Evolutionary conservation across 2,113 vertebrate species (phyloP), one percentile per base, ranked within the genome.

Genomic region (Petroica traversi): DNA sequence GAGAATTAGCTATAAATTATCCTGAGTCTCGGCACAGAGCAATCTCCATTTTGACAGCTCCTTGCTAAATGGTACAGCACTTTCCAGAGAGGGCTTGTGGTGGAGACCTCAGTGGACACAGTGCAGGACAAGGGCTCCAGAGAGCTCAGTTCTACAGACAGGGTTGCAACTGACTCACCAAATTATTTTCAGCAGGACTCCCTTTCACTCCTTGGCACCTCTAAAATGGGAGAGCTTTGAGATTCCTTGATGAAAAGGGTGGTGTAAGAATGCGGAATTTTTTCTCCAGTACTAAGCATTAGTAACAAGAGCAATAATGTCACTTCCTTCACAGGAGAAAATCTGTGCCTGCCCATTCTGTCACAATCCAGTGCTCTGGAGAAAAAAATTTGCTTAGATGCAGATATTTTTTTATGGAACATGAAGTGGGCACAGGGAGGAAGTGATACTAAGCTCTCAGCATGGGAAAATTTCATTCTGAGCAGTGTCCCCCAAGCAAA

Each of bases 1-100:
- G 19, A 88, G 15, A 76, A 93, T 51, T 77, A 93, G 63, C 59
- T 81, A 69, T 85, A 92, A 80, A 94, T 86, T 90, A 66, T 24
- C 71, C 71, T 33, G 46, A 85, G 74, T 62, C 58, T 79, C 8
- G 0, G 33, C 41, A 79, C 82, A 66, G 15, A 82, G 68, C 17
- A 79, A 48, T 11, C 28, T 71, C 25, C n/a, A 18, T 73, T 90
- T 69, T 83, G 82, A 88, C 55, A 86, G 51, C 25, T 76, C 52
- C 67, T 80, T 74, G n/a, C 54, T 76, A 79, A 85, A 62, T 13
- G 19, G 57, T 7, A 51, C 52, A 71, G 36, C 0, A 1, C 29
- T 22, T 33, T 66, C 55, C 34, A 25, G 71, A 2, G 45, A 76
- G 34, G 20, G 29, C 63, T 62, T 9, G 0, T 46, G 40, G 49